Base-by-base conservation (phyloP, 1,140 invertebrate genomes). In the Aradophagus sp. region DNA sequence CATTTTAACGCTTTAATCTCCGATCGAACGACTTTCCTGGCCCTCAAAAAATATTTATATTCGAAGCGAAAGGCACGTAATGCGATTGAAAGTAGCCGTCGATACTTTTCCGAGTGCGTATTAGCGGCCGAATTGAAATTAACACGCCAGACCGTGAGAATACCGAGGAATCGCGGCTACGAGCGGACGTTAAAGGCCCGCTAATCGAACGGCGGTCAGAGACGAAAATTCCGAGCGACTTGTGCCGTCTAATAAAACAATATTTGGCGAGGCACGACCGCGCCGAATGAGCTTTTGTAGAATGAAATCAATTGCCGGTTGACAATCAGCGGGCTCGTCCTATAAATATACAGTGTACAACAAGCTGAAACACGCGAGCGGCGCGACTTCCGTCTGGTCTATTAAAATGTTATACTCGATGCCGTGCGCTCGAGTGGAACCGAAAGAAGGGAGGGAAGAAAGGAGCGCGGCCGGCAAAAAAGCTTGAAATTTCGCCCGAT, bases 401-500 rank as follows among this genome's bases (percentile, higher is more conserved):
- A 72, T 72, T 72, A 66, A 72, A 65, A 66, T 44, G 68, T 59
- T 56, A 58, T 62, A 53, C 53, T 19, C 23, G 27, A 17, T 23
- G 23, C 8, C 11, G 39, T 16, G 15, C 20, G 20, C 4, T 23
- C 20, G 20, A 23, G 20, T 23, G 20, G 20, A 23, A 23, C 4
- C 4, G 8, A 8, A 23, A 8, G 20, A 8, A 23, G 20, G 8
- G 20, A 23, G 8, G 4, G 20, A 23, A 23, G 8, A 23, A 23
- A 42, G n/a, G 47, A 16, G 10, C n/a, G 32, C 11, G 23, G 35
- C 20, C 8, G 20, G 27, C 10, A 56, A 20, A 12, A 31, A 36
- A 38, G 3, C 32, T 44, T 53, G 17, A 34, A 71, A 65, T 59
- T 65, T 59, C 36, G 35, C 0, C 19, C 68, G 68, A 65, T 71